Percentiles rank a stretch among this genome's conserved stretches.
Conservation (phyloP, 2,113 vertebrate genomes). For the Anas platyrhynchos region DNA sequence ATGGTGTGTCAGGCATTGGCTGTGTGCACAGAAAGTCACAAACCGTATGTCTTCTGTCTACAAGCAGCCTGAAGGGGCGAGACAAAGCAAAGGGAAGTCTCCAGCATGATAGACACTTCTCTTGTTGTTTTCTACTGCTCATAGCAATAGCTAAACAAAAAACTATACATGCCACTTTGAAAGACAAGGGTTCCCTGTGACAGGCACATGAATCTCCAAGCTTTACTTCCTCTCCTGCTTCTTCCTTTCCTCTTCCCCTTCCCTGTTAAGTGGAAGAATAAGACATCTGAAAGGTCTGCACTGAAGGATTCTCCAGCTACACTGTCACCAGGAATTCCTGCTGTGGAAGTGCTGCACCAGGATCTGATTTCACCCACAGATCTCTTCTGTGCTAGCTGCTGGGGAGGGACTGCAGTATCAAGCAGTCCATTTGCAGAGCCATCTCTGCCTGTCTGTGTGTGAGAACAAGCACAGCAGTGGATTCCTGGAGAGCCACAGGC, state of each 20-base stretch:
- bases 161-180: neutral
- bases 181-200: neutral
- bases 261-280: neutral
- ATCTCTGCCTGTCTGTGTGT: neutral
- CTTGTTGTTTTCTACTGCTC: neutral
- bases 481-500: neutral
- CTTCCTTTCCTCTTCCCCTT: neutral
- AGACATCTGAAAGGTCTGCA: neutral
- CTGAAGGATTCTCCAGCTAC: neutral
- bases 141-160: neutral
- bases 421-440: neutral
- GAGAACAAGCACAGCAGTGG: neutral
- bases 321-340: neutral
- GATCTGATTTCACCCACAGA: neutral
- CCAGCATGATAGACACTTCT: neutral
- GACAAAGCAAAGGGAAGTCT: neutral
- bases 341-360: neutral
- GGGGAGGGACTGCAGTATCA: neutral
- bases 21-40: fast-evolving
- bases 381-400: neutral
- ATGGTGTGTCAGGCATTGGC: neutral
- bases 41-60: fast-evolving
- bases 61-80: neutral
- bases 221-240: neutral
- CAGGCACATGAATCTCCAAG: neutral